These are phyloP conservation scores for Marmota monax DNA, from an alignment of 2,113 vertebrate species.

Conservation along the genomic window DNA sequence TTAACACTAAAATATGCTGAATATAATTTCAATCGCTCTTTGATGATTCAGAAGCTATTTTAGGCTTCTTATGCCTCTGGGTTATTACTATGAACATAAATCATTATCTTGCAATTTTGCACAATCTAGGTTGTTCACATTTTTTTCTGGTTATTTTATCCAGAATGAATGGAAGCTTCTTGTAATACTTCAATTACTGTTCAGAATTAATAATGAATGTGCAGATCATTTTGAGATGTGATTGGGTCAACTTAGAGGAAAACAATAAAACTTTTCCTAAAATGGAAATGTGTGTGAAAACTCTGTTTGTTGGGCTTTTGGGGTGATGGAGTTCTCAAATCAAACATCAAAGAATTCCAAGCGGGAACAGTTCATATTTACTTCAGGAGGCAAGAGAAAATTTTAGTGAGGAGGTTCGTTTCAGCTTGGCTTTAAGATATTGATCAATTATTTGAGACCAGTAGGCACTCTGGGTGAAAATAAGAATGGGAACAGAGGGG, in stretches of 20 bases:
- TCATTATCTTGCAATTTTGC: slow-evolving; percentile 48
- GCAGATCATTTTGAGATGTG: background rate
- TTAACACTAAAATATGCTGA: slow-evolving; percentile 47
- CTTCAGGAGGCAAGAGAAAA: background rate
- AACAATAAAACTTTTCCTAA: background rate
- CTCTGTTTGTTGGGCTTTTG: background rate
- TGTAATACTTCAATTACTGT: background rate
- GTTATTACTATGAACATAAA: slow-evolving; percentile 73
- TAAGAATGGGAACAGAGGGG: background rate
- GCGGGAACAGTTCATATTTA: background rate
- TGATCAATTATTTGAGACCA: background rate
- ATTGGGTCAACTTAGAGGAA: background rate
- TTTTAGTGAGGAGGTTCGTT: background rate
- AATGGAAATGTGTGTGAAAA: background rate
- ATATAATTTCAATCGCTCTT: slow-evolving; percentile 69
- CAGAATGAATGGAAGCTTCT: slow-evolving; percentile 38
- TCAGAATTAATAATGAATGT: background rate
- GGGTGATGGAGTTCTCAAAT: background rate
- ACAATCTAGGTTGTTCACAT: slow-evolving; percentile 26
- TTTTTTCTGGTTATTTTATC: slow-evolving; percentile 41
- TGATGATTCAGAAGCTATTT: slow-evolving; percentile 74
- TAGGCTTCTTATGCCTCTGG: slow-evolving; percentile 40
- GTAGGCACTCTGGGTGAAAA: background rate
- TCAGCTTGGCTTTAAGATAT: background rate
- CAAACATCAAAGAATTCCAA: background rate